Evolutionary conservation across 2,797 vertebrate genomes (phyloP).

Genomic region (Garrulus glandarius): DNA sequence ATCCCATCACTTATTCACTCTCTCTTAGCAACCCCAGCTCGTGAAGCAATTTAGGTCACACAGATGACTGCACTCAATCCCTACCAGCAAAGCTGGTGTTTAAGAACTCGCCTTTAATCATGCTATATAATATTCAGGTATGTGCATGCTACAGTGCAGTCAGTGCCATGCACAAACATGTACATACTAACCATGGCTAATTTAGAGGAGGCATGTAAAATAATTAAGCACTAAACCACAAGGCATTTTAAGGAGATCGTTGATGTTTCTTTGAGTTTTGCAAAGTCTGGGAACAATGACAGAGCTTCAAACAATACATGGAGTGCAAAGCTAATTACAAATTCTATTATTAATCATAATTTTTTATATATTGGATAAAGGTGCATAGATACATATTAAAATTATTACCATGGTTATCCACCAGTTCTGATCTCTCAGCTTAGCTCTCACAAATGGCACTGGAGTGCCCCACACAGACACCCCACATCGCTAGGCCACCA

Average conservation of each 20-base stretch:
- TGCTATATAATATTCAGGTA: not conserved
- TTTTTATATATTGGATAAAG: not conserved
- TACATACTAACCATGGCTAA: not conserved
- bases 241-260: not conserved
- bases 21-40: not conserved
- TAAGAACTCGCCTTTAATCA: not conserved
- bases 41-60: slow-evolving; percentile 20
- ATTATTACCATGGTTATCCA: not conserved
- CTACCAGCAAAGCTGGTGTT: not conserved
- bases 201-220: not conserved
- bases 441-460: not conserved
- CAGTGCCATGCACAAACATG: not conserved
- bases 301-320: not conserved
- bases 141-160: not conserved
- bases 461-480: not conserved
- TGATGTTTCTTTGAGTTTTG: not conserved
- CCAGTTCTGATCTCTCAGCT: not conserved
- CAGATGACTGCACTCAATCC: not conserved
- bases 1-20: not conserved
- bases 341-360: not conserved
- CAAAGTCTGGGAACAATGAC: not conserved
- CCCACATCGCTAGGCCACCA: not conserved
- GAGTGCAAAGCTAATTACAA: not conserved
- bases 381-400: not conserved
- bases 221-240: not conserved